Evolutionary conservation across 2,888 invertebrate species (phyloP).

Genomic region (Chelonus formosanus): DNA sequence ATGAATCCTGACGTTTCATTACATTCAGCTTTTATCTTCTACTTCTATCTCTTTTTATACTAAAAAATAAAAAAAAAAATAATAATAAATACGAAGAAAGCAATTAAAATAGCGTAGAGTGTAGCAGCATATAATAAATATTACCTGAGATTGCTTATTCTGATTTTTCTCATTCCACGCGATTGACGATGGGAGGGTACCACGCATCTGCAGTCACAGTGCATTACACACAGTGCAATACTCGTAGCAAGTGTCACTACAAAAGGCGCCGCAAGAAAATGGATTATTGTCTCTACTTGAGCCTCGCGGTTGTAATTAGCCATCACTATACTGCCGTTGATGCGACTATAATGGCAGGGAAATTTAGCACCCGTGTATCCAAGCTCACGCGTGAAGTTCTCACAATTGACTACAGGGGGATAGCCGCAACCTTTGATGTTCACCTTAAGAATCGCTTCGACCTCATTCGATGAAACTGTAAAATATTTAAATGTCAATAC

Average conservation of each 20-base stretch:
- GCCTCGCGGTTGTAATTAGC: constrained; percentile 85
- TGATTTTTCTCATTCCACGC: constrained; percentile 66
- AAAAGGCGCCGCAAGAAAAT: constrained; percentile 85
- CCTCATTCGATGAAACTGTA: constrained; percentile 62
- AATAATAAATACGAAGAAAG: too few relatives aligned
- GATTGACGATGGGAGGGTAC: constrained; percentile 72
- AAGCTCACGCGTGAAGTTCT: constrained; percentile 77
- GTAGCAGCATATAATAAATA: constrained; percentile 36
- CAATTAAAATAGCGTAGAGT: too few relatives aligned
- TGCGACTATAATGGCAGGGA: constrained; percentile 77
- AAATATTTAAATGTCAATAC: not conserved
- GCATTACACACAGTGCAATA: constrained; percentile 84
- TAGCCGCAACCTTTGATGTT: constrained; percentile 88
- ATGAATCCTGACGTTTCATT: too few relatives aligned
- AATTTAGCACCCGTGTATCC: constrained; percentile 76
- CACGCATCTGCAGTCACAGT: constrained; percentile 83
- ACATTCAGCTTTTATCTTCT: too few relatives aligned
- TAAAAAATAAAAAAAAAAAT: constrained; percentile 4
- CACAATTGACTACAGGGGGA: constrained; percentile 80
- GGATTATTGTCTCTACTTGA: constrained; percentile 82
- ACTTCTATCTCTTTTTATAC: not conserved
- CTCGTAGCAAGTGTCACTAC: constrained; percentile 86
- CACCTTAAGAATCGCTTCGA: constrained; percentile 75
- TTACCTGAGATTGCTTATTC: constrained; percentile 70
- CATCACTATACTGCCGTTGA: constrained; percentile 83